Base-by-base conservation (phyloP, 1,140 invertebrate genomes). In the Drosophila littoralis region DNA sequence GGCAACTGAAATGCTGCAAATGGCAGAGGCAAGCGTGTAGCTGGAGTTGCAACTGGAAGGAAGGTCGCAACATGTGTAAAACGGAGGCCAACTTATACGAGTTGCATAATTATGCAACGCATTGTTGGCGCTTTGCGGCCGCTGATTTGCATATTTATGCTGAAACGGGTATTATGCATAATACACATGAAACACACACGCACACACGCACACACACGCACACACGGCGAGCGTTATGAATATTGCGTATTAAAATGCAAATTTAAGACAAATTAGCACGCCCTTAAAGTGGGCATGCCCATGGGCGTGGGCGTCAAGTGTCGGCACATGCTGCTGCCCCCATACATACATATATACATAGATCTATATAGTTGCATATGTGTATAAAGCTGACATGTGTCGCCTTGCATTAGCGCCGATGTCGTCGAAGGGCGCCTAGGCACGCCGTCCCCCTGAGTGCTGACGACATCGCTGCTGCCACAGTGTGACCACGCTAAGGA, bases 101-200 rank as follows among this genome's bases (percentile, higher is more conserved):
- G 46, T 36, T 69, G 57, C 58, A 69, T 69, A 69, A 74, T 74
- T 74, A 69, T 55, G 71, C 66, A 63, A 68, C 58, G 83, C 83
- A 52, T 28, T 52, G 77, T 51, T 82, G 75, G 67, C 82, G 78
- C 75, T 78, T 65, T 61, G 55, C 55, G 58, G 70, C 58, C 70
- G 72, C 69, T 77, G 73, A 86, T 88, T 86, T 88, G 76, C 83
- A 86, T 86, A 86, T 86, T 88, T 82, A 86, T 86, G 79, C 68
- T 75, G 75, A 61, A 58, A 58, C 48, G 45, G 55, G 55, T 76
- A 59, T 65, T 15, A 12, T 61, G 54, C 45, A 63, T 42, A 88
- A 79, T 51, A 79, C 68, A 79, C 82, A 86, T 86, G 0, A 77
- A 65, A 79, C 17, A 48, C 46, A 28, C 46, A 46, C 45, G 4